phyloP scores from a whole-genome alignment of 2,888 invertebrate genomes.

The Leucoptera coffeella region DNA sequence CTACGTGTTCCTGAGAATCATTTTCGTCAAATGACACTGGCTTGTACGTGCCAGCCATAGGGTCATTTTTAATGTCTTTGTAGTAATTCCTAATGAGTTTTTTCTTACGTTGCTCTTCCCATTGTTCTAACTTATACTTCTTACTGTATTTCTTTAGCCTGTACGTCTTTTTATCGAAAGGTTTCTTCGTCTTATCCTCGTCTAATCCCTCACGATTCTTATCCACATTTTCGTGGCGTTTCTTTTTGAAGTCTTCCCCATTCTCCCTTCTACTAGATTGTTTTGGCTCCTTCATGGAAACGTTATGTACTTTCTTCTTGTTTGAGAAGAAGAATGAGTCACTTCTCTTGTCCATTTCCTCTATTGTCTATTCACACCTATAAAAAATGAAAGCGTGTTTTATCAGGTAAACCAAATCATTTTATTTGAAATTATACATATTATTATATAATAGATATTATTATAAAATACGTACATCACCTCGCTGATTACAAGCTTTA shows the following conservation, averaged over 20 bases:
- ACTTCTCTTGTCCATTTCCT: constrained; percentile 25
- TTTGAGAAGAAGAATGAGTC: constrained; percentile 25
- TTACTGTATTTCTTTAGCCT: constrained; percentile 63
- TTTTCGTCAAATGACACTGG: constrained; percentile 38
- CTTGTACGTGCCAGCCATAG: constrained; percentile 30
- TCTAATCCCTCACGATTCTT: constrained; percentile 13
- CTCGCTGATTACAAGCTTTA: no score
- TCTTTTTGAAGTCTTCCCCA: constrained; percentile 9
- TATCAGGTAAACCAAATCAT: no score
- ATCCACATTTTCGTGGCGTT: constrained; percentile 21
- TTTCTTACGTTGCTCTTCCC: constrained; percentile 60
- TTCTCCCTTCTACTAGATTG: constrained; percentile 2
- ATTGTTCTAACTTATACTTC: constrained; percentile 62
- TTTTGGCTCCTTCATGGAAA: constrained; percentile 5
- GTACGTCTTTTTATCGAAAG: constrained; percentile 63
- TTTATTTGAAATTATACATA: no score
- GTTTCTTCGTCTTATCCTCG: constrained; percentile 28
- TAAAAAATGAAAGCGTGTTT: constrained; percentile 47
- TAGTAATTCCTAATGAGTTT: constrained; percentile 49
- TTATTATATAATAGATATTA: no score
- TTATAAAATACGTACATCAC: no score
- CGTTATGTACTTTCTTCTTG: constrained; percentile 13
- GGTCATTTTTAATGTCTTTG: constrained; percentile 47
- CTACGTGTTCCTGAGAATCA: constrained; percentile 17
- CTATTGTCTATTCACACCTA: constrained; percentile 40